phyloP scores from a whole-genome alignment of 2,113 vertebrate species.

The Oreotrochilus melanogaster region DNA sequence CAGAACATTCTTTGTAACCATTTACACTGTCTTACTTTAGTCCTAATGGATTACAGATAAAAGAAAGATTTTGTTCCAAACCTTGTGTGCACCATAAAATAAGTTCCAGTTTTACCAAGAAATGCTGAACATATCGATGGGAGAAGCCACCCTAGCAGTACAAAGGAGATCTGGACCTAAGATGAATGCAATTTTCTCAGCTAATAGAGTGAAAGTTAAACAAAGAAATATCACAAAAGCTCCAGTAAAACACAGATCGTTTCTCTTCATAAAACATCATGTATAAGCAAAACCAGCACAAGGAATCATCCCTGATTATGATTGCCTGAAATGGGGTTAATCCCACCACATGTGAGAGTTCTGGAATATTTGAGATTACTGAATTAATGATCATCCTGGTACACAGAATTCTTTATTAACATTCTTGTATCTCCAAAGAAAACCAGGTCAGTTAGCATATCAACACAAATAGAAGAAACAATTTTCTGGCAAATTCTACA shows the following conservation, averaged over 20 bases:
- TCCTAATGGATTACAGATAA: no score
- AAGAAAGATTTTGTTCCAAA: background rate
- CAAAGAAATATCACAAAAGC: background rate
- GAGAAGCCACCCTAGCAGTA: background rate
- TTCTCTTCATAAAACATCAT: background rate
- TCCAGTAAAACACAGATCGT: rapidly evolving
- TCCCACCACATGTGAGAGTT: background rate
- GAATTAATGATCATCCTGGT: background rate
- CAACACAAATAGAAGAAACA: background rate
- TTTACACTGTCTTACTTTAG: background rate
- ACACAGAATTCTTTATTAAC: background rate
- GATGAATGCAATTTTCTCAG: background rate
- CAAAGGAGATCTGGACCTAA: background rate
- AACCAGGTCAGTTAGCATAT: background rate
- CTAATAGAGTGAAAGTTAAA: background rate
- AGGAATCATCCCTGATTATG: background rate
- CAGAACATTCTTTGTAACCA: background rate
- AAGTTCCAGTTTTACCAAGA: background rate
- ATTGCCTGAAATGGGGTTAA: background rate
- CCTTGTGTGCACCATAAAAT: rapidly evolving
- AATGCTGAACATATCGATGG: background rate
- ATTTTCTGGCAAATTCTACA: background rate
- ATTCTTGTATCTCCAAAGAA: background rate
- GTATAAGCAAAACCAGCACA: background rate
- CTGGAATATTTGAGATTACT: background rate